Conservation (phyloP, 1,140 invertebrate genomes). For the Diuraphis noxia region DNA sequence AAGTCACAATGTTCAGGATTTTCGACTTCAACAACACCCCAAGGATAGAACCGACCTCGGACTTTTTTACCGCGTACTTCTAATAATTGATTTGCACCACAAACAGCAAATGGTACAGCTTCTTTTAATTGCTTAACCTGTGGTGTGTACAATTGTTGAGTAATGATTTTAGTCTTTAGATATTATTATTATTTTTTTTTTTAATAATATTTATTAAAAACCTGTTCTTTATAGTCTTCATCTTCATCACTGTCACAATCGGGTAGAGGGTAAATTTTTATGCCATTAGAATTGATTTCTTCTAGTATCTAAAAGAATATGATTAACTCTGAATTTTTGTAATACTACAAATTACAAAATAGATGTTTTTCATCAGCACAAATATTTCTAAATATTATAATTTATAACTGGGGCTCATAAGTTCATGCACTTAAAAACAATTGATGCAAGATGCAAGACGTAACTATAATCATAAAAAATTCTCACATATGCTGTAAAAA, state of each 20-base stretch:
- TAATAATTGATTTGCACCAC: slow-evolving; percentile 89
- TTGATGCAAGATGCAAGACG: neutral
- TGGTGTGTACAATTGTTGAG: slow-evolving; percentile 50
- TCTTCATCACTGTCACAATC: slow-evolving; percentile 95
- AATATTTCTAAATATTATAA: neutral
- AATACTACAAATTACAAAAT: neutral
- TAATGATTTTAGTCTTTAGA: neutral
- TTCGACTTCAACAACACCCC: slow-evolving; percentile 99
- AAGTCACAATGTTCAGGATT: slow-evolving; percentile 99
- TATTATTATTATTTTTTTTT: neutral
- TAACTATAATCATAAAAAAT: neutral
- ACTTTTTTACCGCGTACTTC: slow-evolving; percentile 89
- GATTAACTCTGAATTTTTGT: neutral
- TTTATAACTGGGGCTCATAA: neutral
- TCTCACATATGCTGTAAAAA: neutral
- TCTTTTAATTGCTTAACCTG: slow-evolving; percentile 86
- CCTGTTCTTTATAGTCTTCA: slow-evolving; percentile 91
- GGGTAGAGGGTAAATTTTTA: slow-evolving; percentile 94
- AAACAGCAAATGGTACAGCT: slow-evolving; percentile 97
- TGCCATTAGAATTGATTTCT: slow-evolving; percentile 80
- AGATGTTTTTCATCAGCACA: neutral
- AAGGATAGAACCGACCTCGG: slow-evolving; percentile 92
- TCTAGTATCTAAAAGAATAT: slow-evolving; percentile 68
- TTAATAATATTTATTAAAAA: slow-evolving; percentile 56
- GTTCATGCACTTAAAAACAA: neutral